These are phyloP conservation scores for Xenotilapia leptura DNA, from an alignment of 2,113 vertebrate genomes.

Conservation along the genomic window DNA sequence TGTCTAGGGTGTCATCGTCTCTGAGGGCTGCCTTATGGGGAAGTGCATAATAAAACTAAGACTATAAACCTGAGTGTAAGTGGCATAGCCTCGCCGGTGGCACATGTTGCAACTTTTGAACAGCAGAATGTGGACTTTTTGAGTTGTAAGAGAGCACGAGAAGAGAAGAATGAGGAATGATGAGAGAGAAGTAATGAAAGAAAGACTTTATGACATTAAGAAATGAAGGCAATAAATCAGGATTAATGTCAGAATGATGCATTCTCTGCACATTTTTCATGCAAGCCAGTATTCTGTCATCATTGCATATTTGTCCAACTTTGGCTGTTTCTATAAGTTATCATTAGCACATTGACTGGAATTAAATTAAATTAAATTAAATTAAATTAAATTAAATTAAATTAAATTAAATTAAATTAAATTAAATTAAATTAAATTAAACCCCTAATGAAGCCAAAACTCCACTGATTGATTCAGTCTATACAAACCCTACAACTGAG, in stretches of 20 bases:
- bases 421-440: neutral
- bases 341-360: neutral
- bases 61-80: slow-evolving; percentile 57
- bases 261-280: neutral
- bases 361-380: neutral
- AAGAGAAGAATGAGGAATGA: neutral
- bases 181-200: neutral
- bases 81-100: slow-evolving; percentile 44
- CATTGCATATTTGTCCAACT: neutral
- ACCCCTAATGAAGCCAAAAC: neutral
- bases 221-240: slow-evolving; percentile 17
- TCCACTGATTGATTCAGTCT: neutral
- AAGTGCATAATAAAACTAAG: slow-evolving; percentile 58
- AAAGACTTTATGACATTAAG: slow-evolving; percentile 21
- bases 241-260: neutral
- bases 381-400: neutral
- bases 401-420: neutral
- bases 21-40: slow-evolving; percentile 57
- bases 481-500: neutral
- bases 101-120: slow-evolving; percentile 36
- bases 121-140: neutral
- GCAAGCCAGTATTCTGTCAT: neutral
- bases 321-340: neutral
- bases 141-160: neutral
- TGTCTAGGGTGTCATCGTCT: slow-evolving; percentile 64